Percentiles rank a stretch among this genome's conserved stretches.
phyloP scores from a whole-genome alignment of 2,797 vertebrate species.

The Microtus agrestis region DNA sequence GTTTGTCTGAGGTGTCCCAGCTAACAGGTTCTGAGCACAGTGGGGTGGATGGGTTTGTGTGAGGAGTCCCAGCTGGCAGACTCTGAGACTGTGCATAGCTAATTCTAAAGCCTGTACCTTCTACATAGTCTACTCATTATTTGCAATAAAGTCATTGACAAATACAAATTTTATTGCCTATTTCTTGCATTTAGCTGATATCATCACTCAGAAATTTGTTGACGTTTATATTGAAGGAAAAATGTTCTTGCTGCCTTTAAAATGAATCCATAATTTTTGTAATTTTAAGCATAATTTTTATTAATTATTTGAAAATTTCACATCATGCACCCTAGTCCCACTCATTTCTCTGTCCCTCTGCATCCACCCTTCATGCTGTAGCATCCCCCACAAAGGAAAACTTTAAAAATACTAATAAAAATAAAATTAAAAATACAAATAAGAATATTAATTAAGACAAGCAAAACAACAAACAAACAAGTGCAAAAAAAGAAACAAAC shows the following conservation, averaged over 20 bases:
- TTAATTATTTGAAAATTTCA: neutral
- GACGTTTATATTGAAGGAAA: slow-evolving; percentile 20
- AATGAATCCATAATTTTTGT: neutral
- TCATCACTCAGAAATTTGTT: slow-evolving; percentile 52
- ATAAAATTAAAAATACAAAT: neutral
- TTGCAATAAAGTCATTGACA: slow-evolving; percentile 6
- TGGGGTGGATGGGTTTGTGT: neutral
- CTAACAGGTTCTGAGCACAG: neutral
- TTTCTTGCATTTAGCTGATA: slow-evolving; percentile 18
- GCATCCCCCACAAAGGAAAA: neutral
- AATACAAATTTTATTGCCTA: slow-evolving; percentile 42
- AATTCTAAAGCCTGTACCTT: neutral
- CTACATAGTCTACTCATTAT: slow-evolving; percentile 22
- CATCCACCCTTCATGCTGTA: neutral
- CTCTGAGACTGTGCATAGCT: neutral
- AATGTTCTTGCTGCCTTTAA: slow-evolving; percentile 42
- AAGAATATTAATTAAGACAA: neutral
- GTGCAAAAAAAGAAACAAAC: neutral
- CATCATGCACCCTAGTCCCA: neutral
- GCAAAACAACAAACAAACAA: neutral
- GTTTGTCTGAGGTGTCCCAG: neutral
- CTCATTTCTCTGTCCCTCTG: neutral
- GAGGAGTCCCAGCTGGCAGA: neutral
- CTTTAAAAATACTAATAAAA: neutral
- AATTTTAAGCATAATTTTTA: neutral